Evolutionary conservation across 2,113 vertebrate species (phyloP), one percentile per base, ranked within the genome.

Genomic region (Suncus etruscus): DNA sequence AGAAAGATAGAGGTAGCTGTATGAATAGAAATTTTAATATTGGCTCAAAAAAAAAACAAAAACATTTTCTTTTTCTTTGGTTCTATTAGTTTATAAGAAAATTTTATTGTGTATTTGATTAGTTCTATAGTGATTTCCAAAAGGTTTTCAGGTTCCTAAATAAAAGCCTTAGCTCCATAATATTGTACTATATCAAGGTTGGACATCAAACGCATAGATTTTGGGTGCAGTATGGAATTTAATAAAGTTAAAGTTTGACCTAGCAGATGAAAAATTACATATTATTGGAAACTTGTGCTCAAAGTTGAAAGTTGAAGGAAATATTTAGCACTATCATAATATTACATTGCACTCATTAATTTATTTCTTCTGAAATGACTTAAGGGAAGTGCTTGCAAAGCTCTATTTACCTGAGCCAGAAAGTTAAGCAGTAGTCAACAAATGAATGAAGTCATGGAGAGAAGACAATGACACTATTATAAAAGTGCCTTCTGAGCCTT

Each of bases 241-340:
- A 98, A 98, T 98, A 98, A 98, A 98, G 96, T 93, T 97, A 96
- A 97, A 96, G 97, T 98, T 98, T 97, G 97, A 97, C 96, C 97
- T 97, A 97, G 96, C 95, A 97, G 97, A 96, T 96, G 95, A 98
- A 98, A 97, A 98, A 96, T 95, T 95, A 91, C 88, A 93, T 97
- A 98, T 98, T 98, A 98, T 98, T 98, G 97, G 98, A 98, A 98
- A 98, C 97, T 98, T 98, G 98, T 98, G 98, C 97, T 98, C 96
- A 95, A 98, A 98, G 97, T 97, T 97, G 98, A 98, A 98, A 97
- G 97, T 96, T 98, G 97, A 98, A 98, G 97, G 97, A 98, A 98
- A 98, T 98, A 97, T 98, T 98, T 98, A 98, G 97, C 98, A 98
- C 97, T 97, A 98, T 98, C 97, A 98, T 98, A 97, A 96, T 98